phyloP scores from a whole-genome alignment of 2,888 invertebrate genomes.

The Hemicrepidius hirtus region DNA sequence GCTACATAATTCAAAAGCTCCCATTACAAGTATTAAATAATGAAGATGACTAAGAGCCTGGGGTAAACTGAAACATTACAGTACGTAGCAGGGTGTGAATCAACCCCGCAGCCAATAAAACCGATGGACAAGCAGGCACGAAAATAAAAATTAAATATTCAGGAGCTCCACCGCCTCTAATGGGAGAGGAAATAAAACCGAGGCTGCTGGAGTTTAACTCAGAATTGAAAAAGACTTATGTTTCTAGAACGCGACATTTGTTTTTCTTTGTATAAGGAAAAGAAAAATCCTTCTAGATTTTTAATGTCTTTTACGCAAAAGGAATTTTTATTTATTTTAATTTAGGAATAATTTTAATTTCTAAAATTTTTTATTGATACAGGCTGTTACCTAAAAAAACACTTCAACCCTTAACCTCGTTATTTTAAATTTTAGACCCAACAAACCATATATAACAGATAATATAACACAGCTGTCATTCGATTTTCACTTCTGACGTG shows the following conservation, averaged over 20 bases:
- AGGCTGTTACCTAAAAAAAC: too few relatives aligned
- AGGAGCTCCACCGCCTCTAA: slow-evolving; percentile 57
- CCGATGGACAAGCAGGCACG: slow-evolving; percentile 61
- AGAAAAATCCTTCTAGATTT: slow-evolving; percentile 36
- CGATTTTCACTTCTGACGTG: too few relatives aligned
- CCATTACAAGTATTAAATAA: slow-evolving; percentile 51
- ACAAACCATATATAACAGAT: too few relatives aligned
- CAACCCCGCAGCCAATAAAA: slow-evolving; percentile 61
- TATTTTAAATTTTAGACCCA: too few relatives aligned
- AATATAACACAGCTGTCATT: too few relatives aligned
- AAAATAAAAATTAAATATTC: slow-evolving; percentile 64
- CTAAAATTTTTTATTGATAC: too few relatives aligned
- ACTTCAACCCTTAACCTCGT: too few relatives aligned
- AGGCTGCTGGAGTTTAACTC: slow-evolving; percentile 53
- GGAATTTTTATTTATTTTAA: too few relatives aligned
- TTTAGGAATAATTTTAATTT: too few relatives aligned
- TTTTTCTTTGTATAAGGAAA: slow-evolving; percentile 44
- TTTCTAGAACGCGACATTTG: slow-evolving; percentile 48
- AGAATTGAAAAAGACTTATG: slow-evolving; percentile 54
- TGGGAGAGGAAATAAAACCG: slow-evolving; percentile 54
- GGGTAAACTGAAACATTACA: slow-evolving; percentile 49
- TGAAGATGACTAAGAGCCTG: slow-evolving; percentile 49
- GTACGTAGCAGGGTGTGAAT: slow-evolving; percentile 60
- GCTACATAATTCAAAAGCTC: slow-evolving; percentile 45
- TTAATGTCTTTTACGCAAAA: slow-evolving; percentile 21